Percentiles rank a stretch among this genome's conserved stretches.
These are phyloP conservation scores for Papilio machaon DNA, from an alignment of 1,140 invertebrate genomes.

Conservation along the genomic window DNA sequence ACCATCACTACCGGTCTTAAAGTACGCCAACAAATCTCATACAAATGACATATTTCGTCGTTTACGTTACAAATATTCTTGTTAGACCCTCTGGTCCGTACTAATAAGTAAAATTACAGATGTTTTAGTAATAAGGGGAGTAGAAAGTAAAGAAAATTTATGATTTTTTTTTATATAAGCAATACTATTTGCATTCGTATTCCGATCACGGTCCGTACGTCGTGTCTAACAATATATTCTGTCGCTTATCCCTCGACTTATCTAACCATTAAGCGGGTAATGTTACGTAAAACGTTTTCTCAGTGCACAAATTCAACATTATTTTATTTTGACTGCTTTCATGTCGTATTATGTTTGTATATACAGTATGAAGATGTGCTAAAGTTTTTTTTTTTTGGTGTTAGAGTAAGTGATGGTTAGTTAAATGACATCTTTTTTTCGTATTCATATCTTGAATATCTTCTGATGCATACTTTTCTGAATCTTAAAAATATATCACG, in stretches of 20 bases:
- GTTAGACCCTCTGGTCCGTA: no score
- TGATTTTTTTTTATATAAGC: neutral
- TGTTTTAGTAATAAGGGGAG: neutral
- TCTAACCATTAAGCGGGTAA: constrained; percentile 30
- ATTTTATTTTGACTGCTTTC: neutral
- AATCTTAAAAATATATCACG: no score
- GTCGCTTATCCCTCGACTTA: constrained; percentile 36
- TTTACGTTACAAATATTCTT: no score
- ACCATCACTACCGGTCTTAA: no score
- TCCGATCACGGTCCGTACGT: constrained; percentile 20
- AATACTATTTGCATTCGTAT: constrained; percentile 36
- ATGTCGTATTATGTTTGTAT: neutral
- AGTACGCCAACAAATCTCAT: no score
- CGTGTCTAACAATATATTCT: constrained; percentile 32
- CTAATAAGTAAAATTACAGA: no score
- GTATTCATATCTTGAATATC: no score
- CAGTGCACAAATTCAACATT: neutral
- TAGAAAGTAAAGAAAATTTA: neutral
- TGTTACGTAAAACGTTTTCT: constrained; percentile 8
- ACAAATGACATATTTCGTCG: no score
- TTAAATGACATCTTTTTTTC: no score
- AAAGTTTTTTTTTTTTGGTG: neutral
- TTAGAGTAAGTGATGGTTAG: no score
- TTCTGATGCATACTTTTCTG: no score
- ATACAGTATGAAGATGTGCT: neutral